Evolutionary conservation across 2,113 vertebrate genomes (phyloP).

Genomic region (Centrocercus urophasianus): DNA sequence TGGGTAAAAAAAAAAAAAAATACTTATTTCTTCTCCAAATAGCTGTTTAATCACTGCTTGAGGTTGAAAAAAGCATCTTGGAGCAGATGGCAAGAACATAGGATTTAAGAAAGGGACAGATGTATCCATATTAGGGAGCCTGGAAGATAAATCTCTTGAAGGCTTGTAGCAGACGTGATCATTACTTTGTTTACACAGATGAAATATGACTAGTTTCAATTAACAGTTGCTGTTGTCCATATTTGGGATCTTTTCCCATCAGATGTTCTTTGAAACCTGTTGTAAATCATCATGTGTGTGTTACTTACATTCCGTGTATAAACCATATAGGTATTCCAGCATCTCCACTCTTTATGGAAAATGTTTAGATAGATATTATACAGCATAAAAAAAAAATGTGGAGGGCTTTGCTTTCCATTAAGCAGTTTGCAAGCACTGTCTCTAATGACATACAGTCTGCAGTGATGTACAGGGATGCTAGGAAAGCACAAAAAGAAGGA

Average conservation of each 20-base stretch:
- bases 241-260: constrained; percentile 61
- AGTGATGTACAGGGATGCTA: neutral
- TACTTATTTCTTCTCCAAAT: neutral
- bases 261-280: constrained; percentile 48
- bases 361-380: neutral
- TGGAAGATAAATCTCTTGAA: constrained; percentile 72
- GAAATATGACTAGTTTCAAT: constrained; percentile 31
- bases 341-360: neutral
- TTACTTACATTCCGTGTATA: constrained; percentile 15
- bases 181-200: constrained; percentile 60
- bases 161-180: constrained; percentile 51
- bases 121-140: constrained; percentile 67
- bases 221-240: constrained; percentile 49
- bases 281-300: constrained; percentile 53
- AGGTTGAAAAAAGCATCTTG: constrained; percentile 46
- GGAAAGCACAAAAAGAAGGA: neutral
- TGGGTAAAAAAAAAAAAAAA: constrained; percentile 3
- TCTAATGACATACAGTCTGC: neutral
- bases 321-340: constrained; percentile 32
- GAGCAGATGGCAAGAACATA: constrained; percentile 80
- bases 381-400: neutral
- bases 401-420: neutral
- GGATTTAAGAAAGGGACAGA: constrained; percentile 80
- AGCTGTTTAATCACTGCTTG: constrained; percentile 57
- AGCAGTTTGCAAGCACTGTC: neutral